Conservation (phyloP, 2,113 vertebrate genomes). For the Crocuta crocuta region DNA sequence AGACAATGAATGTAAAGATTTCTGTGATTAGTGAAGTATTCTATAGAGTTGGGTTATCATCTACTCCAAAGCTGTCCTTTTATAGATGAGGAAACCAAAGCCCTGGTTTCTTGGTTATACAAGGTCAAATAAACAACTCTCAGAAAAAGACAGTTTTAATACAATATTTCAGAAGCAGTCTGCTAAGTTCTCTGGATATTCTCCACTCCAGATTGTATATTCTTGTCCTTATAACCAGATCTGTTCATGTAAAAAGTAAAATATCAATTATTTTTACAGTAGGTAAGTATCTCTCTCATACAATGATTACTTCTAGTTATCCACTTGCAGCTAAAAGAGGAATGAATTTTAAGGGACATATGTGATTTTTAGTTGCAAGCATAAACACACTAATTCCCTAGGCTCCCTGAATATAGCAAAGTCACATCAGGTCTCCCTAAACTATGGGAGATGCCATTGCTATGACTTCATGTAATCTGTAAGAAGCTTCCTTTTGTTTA, state of each 20-base stretch:
- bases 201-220: background rate
- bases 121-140: background rate
- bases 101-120: background rate
- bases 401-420: conserved; percentile 45
- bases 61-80: background rate
- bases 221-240: background rate
- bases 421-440: background rate
- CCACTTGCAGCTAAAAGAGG: background rate
- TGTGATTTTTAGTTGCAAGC: conserved; percentile 45
- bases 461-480: conserved; percentile 35
- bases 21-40: background rate
- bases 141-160: background rate
- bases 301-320: background rate
- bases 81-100: background rate
- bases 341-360: conserved; percentile 14
- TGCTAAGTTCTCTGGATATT: background rate
- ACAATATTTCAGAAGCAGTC: background rate
- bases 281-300: conserved; percentile 27
- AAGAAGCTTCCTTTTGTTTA: background rate
- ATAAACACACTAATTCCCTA: conserved; percentile 54
- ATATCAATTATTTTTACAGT: background rate
- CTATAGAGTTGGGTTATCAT: background rate
- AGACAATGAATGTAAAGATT: background rate
- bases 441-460: conserved; percentile 33
- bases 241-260: conserved; percentile 36